These are phyloP conservation scores for Mesocentrotus franciscanus DNA, from an alignment of 53 echinoderm and acorn worm genomes.

Conservation along the genomic window DNA sequence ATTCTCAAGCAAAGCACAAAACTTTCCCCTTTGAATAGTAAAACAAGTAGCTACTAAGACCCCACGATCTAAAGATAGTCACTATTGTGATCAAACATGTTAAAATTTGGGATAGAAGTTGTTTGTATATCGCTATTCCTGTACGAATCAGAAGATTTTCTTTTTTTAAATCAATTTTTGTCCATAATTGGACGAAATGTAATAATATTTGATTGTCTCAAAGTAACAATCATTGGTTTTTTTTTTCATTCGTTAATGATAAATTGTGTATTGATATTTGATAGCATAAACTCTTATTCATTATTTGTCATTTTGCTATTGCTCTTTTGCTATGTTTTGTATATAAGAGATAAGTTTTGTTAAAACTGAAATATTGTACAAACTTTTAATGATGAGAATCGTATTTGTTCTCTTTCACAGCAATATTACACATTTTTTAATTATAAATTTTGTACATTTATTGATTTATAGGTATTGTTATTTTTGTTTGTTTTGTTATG, in stretches of 20 bases:
- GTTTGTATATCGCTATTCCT: too few species aligned
- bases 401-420: not conserved
- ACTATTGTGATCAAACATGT: not conserved
- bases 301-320: not conserved
- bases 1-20: too few species aligned
- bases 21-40: too few species aligned
- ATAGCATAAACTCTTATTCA: not conserved
- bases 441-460: not conserved
- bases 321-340: not conserved
- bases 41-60: too few species aligned
- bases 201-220: not conserved
- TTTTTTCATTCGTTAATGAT: not conserved
- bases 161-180: not conserved
- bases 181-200: not conserved
- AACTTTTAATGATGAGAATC: not conserved
- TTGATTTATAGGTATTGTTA: not conserved
- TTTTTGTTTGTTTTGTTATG: not conserved
- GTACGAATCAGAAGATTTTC: too few species aligned
- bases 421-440: not conserved
- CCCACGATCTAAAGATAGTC: not conserved
- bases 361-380: constrained; percentile 34
- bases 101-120: too few species aligned
- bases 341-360: constrained; percentile 17
- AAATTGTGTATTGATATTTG: not conserved
- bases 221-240: not conserved